Base-by-base conservation (phyloP, 2,888 invertebrate species). In the Pristionchus exspectatus region DNA sequence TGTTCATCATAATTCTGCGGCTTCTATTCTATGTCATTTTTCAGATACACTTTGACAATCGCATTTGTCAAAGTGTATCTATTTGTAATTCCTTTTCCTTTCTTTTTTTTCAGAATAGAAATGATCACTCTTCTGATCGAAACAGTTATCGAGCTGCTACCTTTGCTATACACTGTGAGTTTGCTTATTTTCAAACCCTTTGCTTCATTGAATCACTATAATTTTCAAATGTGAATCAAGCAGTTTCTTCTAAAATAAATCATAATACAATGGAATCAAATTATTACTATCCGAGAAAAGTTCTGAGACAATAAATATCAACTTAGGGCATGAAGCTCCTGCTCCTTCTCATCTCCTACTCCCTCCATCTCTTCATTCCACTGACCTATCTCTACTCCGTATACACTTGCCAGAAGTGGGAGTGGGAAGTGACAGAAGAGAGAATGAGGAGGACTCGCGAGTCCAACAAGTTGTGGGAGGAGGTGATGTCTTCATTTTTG, bases 401-500 rank as follows among this genome's bases (percentile, higher is more conserved):
- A 18, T 74, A 74, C 21, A 21, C 74, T 33, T 74, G 74, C 38
- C 74, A 74, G 74, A 74, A 74, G n/a, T 74, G 74, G 74, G 74
- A 74, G 16, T 74, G 38, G 74, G 74, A 74, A 38, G 38, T 74
- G 21, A 18, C 10, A 3, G 74, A 74, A 16, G 74, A 74, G 38
- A 33, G 74, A 21, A 74, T 74, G 74, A 38, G 74, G 18, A 33
- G 74, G 9, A 74, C 74, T 1, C 4, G 74, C 7, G 74, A 74
- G 74, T 38, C 21, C 18, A 74, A 74, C 38, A 74, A 74, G 74
- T 38, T 74, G 4, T 7, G 16, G 5, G 38, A 12, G 1, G 74
- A 74, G 74, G 74, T 74, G 30, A 27, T 2, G n/a, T n/a, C n/a
- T n/a, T n/a, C n/a, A 30, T 59, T 59, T 59, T 59, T 3, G 3